Base-by-base conservation (phyloP, 2,888 invertebrate species). In the Andrena fulva region DNA sequence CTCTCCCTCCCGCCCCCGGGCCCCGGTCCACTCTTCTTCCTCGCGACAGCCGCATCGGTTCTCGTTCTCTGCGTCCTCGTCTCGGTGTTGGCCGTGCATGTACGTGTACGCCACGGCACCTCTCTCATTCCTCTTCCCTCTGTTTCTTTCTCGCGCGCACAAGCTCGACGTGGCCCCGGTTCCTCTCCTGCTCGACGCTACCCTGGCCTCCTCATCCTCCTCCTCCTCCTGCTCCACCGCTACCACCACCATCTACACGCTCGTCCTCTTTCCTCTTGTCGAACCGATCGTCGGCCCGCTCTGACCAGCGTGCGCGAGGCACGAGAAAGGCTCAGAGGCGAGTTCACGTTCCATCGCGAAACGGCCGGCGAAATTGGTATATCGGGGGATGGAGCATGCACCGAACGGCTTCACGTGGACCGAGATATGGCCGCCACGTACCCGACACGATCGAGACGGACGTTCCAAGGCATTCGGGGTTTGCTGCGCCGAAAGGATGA, bases 301-400 rank as follows among this genome's bases (percentile, higher is more conserved):
- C 52, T 20, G 56, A 56, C 12, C 69, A 33, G 72, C 69, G 67
- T 76, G 80, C 31, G 77, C 20, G 84, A 84, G 80, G 75, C 75
- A 59, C 84, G 70, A 66, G 79, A 77, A 70, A 77, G 76, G 72
- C 66, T 62, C 79, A 1, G 77, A 75, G 73, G 68, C 85, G 87
- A 87, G 85, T 79, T 85, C 86, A 68, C 88, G 87, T 88, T 87
- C 86, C 87, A 83, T 86, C 78, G 86, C 77, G 70, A 88, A 86
- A 77, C 82, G 80, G 86, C 72, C 67, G 80, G 50, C 62, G 82
- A 85, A 87, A 87, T 87, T 81, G 87, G 87, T 82, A 67, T 82
- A 86, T 84, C 85, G 87, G 84, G 77, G 85, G 87, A 80, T 77
- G 79, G 59, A 72, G 69, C 72, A 81, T 66, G 68, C 78, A 24